These are phyloP conservation scores for Agonopterix arenella DNA, from an alignment of 2,888 invertebrate genomes.

Conservation along the genomic window DNA sequence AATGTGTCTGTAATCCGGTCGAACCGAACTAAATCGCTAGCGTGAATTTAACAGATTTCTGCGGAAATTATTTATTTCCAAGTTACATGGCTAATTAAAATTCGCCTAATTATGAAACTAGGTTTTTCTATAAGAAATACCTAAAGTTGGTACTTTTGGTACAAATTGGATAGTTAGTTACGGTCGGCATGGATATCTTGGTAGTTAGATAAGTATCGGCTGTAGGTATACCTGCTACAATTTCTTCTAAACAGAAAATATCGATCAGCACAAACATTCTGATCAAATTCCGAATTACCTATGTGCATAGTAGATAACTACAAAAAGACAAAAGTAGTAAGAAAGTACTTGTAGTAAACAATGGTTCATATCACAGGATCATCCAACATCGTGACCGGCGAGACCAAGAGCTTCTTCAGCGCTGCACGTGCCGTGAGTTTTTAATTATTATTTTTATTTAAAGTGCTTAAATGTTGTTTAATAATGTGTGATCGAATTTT, in stretches of 20 bases:
- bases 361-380: slow-evolving; percentile 79
- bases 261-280: not conserved
- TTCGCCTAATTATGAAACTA: too few species aligned
- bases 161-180: too few species aligned
- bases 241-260: not conserved
- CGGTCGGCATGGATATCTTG: not conserved
- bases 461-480: too few species aligned
- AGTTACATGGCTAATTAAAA: too few species aligned
- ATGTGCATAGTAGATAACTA: not conserved
- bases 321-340: not conserved
- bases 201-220: not conserved
- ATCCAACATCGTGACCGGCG: slow-evolving; percentile 92
- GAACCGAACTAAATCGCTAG: too few species aligned
- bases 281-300: not conserved
- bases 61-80: too few species aligned
- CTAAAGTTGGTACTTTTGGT: too few species aligned
- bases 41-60: too few species aligned
- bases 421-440: slow-evolving; percentile 90
- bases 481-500: too few species aligned
- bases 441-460: not conserved
- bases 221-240: not conserved
- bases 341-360: slow-evolving; percentile 26
- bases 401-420: slow-evolving; percentile 94
- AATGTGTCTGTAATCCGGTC: too few species aligned
- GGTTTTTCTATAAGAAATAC: too few species aligned